Base-by-base conservation (phyloP, 2,113 vertebrate species). In the Melanostigma gelatinosum region DNA sequence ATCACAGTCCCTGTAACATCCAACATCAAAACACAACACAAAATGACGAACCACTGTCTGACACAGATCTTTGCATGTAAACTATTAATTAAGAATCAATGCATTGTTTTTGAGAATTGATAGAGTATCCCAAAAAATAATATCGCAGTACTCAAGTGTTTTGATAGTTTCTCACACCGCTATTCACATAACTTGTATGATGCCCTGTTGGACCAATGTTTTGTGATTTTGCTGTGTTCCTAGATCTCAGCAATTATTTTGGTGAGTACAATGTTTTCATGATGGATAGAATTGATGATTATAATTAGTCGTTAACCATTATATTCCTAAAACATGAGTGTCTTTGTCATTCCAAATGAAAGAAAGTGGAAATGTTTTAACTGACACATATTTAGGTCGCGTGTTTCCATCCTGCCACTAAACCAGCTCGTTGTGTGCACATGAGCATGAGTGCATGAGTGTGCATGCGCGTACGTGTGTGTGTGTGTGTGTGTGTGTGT, bases 321-420 rank as follows among this genome's bases (percentile, higher is more conserved):
- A 13, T 58, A 15, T 58, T 58, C 29, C 55, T 58, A 58, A 58
- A 58, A 58, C 55, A 29, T 58, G 6, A 58, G 55, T 58, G 55
- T 58, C 55, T 27, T 58, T 58, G 24, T 58, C 55, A 58, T 58
- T 15, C 12, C 24, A 29, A 58, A 58, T 58, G 24, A 58, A 58
- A 58, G 27, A 58, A 58, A 27, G 7, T 36, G 34, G 7, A 68
- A 68, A 58, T 34, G 13, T 34, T 48, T 2, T 11, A 76, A 72
- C 67, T 44, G 73, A 86, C 65, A 54, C 75, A 68, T 27, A 74
- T 85, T 63, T 67, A 2, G 58, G 29, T 57, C 48, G 44, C 57
- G 12, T 67, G 29, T 65, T 65, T 61, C 71, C 54, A 66, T 76
- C 61, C 58, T 55, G 48, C 3, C 36, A 36, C 44, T 44, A 3